phyloP scores from a whole-genome alignment of 1,140 invertebrate genomes.

The Eubasilissa regina region DNA sequence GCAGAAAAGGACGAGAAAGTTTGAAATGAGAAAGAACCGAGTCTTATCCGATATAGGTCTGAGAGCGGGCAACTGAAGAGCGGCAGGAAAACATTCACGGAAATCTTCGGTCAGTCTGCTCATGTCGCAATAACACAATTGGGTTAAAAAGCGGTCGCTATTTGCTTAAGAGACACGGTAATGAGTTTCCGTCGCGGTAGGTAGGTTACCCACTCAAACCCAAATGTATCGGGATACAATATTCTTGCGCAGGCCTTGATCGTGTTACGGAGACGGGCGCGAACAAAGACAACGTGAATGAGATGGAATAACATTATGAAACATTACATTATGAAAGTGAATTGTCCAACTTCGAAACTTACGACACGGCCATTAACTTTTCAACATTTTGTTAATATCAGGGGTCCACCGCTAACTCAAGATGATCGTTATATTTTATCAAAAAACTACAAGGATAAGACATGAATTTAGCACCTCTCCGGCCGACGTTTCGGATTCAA shows the following conservation, averaged over 20 bases:
- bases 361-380: background rate
- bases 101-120: too few relatives aligned
- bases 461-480: too few relatives aligned
- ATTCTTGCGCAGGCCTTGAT: background rate
- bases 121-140: too few relatives aligned
- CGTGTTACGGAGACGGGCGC: constrained; percentile 10
- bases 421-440: background rate
- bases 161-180: too few relatives aligned
- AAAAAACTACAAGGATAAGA: too few relatives aligned
- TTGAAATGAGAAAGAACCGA: background rate
- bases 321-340: constrained; percentile 19
- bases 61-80: too few relatives aligned
- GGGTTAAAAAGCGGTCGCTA: too few relatives aligned
- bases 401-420: background rate
- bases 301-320: constrained; percentile 22
- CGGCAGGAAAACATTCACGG: too few relatives aligned
- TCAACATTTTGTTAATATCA: background rate
- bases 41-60: too few relatives aligned
- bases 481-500: background rate
- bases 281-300: constrained; percentile 9
- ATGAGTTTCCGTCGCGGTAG: too few relatives aligned
- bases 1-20: background rate
- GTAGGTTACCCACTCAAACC: background rate
- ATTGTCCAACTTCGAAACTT: constrained; percentile 21
- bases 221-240: background rate